Conservation (phyloP, 64 coral and sea anemone species). For the Orbicella faveolata region DNA sequence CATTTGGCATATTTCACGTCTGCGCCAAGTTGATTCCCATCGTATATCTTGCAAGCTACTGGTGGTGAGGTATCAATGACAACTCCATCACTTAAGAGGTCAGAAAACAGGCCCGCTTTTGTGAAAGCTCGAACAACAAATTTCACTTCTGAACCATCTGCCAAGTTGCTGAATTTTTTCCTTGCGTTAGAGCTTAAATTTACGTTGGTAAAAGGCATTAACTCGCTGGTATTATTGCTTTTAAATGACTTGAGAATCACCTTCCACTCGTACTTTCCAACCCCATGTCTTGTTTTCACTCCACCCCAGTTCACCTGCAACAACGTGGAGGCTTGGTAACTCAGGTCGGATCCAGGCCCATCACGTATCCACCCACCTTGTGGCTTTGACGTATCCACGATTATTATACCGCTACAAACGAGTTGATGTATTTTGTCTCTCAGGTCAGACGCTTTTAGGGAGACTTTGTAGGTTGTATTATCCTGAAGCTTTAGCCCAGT, state of each 20-base stretch:
- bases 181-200: constrained; percentile 8
- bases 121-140: constrained; percentile 48
- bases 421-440: constrained; percentile 43
- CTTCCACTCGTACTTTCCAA: constrained; percentile 44
- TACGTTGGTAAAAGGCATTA: neutral
- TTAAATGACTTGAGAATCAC: constrained; percentile 14
- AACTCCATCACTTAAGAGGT: constrained; percentile 65
- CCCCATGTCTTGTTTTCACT: constrained; percentile 41
- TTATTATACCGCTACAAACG: constrained; percentile 62
- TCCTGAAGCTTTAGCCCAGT: constrained; percentile 50
- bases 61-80: constrained; percentile 63
- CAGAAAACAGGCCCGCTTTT: constrained; percentile 72
- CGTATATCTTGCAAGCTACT: constrained; percentile 10
- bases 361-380: constrained; percentile 76
- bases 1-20: constrained; percentile 62
- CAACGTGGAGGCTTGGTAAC: constrained; percentile 42
- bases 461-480: constrained; percentile 74
- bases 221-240: neutral
- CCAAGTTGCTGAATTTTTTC: constrained; percentile 21
- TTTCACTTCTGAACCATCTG: constrained; percentile 53
- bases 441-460: constrained; percentile 55
- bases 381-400: constrained; percentile 74
- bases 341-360: constrained; percentile 54
- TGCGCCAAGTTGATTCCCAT: constrained; percentile 11
- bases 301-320: constrained; percentile 57